phyloP scores from a whole-genome alignment of 2,797 vertebrate genomes.

The Eulemur coronatus region DNA sequence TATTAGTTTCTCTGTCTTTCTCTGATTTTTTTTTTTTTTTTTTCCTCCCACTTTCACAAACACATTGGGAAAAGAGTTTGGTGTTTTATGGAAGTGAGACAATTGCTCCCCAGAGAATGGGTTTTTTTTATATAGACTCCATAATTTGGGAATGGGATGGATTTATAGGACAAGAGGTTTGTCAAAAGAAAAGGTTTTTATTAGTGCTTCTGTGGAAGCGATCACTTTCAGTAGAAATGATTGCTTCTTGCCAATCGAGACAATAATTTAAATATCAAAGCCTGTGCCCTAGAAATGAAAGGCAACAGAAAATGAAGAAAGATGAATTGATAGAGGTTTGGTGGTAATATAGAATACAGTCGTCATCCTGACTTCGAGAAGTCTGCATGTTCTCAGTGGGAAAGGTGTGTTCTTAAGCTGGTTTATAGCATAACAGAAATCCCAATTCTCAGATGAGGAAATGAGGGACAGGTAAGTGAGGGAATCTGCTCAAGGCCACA shows the following conservation, averaged over 20 bases:
- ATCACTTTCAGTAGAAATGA: constrained; percentile 67
- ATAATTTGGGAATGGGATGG: constrained; percentile 53
- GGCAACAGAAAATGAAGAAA: constrained; percentile 66
- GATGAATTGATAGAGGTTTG: constrained; percentile 68
- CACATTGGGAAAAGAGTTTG: constrained; percentile 69
- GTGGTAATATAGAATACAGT: constrained; percentile 51
- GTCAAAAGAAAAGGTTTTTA: constrained; percentile 75
- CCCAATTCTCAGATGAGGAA: neutral
- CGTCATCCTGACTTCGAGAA: constrained; percentile 55
- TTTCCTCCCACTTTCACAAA: constrained; percentile 73
- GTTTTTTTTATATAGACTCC: neutral
- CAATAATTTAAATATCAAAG: constrained; percentile 82
- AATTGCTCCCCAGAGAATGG: neutral
- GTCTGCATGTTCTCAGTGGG: neutral
- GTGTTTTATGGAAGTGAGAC: constrained; percentile 44
- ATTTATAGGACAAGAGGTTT: constrained; percentile 75
- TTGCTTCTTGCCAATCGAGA: constrained; percentile 74
- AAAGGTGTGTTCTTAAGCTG: neutral
- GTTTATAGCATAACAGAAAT: neutral
- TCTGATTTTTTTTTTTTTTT: constrained; percentile 55
- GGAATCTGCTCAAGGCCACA: neutral
- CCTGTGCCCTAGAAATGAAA: constrained; percentile 80
- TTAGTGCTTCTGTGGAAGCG: constrained; percentile 58
- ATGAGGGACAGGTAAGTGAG: neutral
- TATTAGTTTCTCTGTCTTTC: constrained; percentile 83